Conservation (phyloP, 2,797 vertebrate genomes). For the Xenentodon cancila region DNA sequence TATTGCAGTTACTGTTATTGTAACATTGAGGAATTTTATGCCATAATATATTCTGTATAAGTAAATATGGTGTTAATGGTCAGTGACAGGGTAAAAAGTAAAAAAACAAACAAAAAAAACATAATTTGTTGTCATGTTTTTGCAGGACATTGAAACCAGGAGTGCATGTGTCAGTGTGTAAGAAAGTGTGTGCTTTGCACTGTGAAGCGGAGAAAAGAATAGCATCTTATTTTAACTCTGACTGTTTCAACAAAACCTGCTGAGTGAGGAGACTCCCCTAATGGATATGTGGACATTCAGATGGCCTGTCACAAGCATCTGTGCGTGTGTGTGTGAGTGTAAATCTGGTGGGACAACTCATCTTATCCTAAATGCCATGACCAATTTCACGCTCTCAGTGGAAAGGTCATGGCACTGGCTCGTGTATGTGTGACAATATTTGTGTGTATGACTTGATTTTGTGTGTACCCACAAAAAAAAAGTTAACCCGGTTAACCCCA, state of each 20-base stretch:
- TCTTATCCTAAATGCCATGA: conserved; percentile 80
- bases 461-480: conserved; percentile 53
- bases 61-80: neutral
- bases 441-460: conserved; percentile 44
- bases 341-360: conserved; percentile 74
- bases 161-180: neutral
- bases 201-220: conserved; percentile 39
- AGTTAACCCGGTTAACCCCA: conserved; percentile 79
- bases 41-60: no score
- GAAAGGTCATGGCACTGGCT: conserved; percentile 76
- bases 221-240: conserved; percentile 66
- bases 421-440: conserved; percentile 40
- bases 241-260: conserved; percentile 73
- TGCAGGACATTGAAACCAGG: neutral
- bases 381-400: conserved; percentile 84
- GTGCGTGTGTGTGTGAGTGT: conserved; percentile 40
- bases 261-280: conserved; percentile 69
- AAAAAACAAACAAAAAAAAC: neutral
- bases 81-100: neutral
- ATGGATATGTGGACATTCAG: conserved; percentile 78
- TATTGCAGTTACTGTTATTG: no score
- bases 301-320: conserved; percentile 68
- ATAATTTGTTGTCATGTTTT: neutral
- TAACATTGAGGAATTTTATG: no score
- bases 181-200: conserved; percentile 5